Conservation (phyloP, 2,113 vertebrate genomes). For the Phoenicopterus ruber region DNA sequence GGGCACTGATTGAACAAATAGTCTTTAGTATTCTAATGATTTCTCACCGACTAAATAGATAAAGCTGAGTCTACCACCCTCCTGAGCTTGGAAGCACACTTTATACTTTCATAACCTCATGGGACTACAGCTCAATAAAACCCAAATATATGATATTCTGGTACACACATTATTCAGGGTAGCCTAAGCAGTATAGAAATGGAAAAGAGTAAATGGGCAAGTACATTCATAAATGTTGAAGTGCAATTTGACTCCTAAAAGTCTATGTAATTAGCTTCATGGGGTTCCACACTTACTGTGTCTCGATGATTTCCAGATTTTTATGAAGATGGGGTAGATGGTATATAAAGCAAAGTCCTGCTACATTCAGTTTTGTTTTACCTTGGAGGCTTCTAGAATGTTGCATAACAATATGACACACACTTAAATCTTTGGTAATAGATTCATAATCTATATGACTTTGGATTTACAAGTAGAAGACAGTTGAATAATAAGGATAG, state of each 20-base stretch:
- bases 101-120: not conserved
- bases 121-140: not conserved
- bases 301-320: conserved; percentile 11
- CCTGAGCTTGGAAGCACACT: not conserved
- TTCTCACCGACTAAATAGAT: not conserved
- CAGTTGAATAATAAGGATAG: not conserved
- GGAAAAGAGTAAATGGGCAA: not conserved
- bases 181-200: not conserved
- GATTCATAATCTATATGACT: not conserved
- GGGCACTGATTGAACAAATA: not conserved
- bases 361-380: not conserved
- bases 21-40: not conserved
- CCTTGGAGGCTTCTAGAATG: not conserved
- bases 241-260: not conserved
- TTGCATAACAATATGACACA: not conserved
- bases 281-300: not conserved
- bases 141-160: not conserved
- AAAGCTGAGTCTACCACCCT: not conserved
- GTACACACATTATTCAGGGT: not conserved
- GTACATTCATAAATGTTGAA: not conserved
- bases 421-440: not conserved
- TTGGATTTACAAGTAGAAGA: not conserved
- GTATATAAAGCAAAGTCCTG: not conserved
- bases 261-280: not conserved
- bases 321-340: not conserved